phyloP scores from a whole-genome alignment of 2,797 vertebrate genomes.

The Heterohyrax brucei region DNA sequence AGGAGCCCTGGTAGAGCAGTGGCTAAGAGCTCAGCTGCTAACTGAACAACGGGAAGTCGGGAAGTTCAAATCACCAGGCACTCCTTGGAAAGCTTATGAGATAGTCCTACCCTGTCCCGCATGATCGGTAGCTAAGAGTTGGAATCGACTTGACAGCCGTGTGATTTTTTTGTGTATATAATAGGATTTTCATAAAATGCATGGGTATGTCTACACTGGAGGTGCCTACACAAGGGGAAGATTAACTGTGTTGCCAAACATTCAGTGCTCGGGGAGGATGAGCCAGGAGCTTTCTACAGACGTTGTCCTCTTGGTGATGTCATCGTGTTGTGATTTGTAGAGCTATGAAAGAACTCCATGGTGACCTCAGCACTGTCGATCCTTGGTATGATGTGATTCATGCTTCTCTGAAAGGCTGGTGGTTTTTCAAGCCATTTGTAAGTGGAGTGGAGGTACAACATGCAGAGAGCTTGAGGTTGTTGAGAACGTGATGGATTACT shows the following conservation, averaged over 20 bases:
- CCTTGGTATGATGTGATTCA: conserved; percentile 77
- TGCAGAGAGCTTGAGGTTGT: conserved; percentile 63
- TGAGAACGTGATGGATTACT: conserved; percentile 61
- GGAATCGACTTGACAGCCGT: too few species aligned
- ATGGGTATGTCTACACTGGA: conserved; percentile 63
- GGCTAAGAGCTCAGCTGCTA: too few species aligned
- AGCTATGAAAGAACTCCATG: conserved; percentile 77
- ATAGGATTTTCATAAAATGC: conserved; percentile 70
- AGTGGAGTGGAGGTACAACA: conserved; percentile 60
- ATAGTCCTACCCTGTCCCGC: too few species aligned
- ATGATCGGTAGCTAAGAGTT: too few species aligned
- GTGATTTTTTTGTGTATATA: background rate
- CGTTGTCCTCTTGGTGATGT: conserved; percentile 82
- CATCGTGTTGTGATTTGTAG: conserved; percentile 78
- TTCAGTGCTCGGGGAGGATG: conserved; percentile 40
- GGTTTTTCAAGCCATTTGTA: conserved; percentile 83
- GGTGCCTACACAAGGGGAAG: conserved; percentile 72
- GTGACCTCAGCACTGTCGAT: conserved; percentile 80
- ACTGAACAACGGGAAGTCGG: too few species aligned
- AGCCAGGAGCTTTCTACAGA: conserved; percentile 82
- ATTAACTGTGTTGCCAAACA: conserved; percentile 74
- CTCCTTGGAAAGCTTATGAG: too few species aligned
- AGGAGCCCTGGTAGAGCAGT: background rate
- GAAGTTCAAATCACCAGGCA: too few species aligned
- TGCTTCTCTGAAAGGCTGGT: conserved; percentile 81